phyloP scores from a whole-genome alignment of 2,888 invertebrate species.

The Drosophila colorata region DNA sequence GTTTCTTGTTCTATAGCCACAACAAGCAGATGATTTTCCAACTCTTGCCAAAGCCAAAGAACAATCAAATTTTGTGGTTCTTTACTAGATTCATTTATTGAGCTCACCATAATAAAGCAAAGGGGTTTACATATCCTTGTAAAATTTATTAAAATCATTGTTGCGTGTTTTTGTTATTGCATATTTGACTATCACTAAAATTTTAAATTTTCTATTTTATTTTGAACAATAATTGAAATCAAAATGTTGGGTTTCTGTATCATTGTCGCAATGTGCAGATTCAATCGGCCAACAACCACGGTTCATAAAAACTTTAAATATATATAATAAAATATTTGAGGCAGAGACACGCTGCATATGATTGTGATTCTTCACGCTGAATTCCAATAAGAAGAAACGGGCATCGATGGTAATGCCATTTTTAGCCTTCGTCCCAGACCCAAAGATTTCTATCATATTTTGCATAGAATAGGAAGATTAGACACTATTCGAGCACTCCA shows the following conservation, averaged over 20 bases:
- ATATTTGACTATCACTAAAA: neutral
- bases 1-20: constrained; percentile 21
- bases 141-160: neutral
- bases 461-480: constrained; percentile 74
- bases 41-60: constrained; percentile 39
- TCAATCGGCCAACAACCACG: constrained; percentile 19
- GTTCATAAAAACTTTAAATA: constrained; percentile 34
- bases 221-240: neutral
- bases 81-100: constrained; percentile 25
- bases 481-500: constrained; percentile 10
- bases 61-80: constrained; percentile 67
- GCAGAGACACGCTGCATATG: constrained; percentile 54
- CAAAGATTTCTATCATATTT: constrained; percentile 77
- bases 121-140: neutral
- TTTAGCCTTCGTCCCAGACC: constrained; percentile 6
- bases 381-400: constrained; percentile 52
- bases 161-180: neutral
- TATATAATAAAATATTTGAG: constrained; percentile 20
- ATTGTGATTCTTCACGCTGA: constrained; percentile 67
- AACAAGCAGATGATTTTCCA: constrained; percentile 4
- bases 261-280: neutral
- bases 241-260: neutral
- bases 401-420: constrained; percentile 25
- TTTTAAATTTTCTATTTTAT: no score
- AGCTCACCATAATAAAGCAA: constrained; percentile 39